Percentiles rank a stretch among this genome's conserved stretches.
Evolutionary conservation across 2,888 invertebrate genomes (phyloP).

Genomic region (Drosophila neotestacea): DNA sequence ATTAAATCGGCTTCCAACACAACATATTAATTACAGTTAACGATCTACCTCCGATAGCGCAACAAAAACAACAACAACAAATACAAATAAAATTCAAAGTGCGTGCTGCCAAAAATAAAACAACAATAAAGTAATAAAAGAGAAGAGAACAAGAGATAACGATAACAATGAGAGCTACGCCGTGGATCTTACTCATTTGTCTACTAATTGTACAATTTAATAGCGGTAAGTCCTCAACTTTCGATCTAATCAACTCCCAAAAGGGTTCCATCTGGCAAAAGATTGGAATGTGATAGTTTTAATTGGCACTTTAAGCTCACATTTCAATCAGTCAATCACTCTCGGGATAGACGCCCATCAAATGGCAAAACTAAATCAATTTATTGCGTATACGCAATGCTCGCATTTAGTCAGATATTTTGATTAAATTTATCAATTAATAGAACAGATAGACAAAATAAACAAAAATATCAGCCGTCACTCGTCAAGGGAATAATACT

Average conservation of each 20-base stretch:
- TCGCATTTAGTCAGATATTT: slow-evolving; percentile 1
- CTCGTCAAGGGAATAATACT: background rate
- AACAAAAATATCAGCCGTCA: background rate
- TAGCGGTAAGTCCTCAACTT: slow-evolving; percentile 55
- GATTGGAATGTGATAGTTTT: slow-evolving; percentile 31
- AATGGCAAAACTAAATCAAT: slow-evolving; percentile 5
- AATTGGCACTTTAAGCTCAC: slow-evolving; percentile 25
- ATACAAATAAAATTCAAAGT: slow-evolving; percentile 36
- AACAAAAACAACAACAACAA: slow-evolving; percentile 34
- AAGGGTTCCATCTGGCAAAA: background rate
- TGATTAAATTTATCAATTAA: slow-evolving; percentile 17
- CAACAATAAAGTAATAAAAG: slow-evolving; percentile 6
- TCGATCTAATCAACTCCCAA: background rate
- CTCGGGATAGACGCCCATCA: slow-evolving; percentile 26
- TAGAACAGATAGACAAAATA: slow-evolving; percentile 10
- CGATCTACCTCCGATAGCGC: slow-evolving; percentile 69
- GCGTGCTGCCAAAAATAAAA: slow-evolving; percentile 44
- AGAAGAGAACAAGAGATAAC: slow-evolving; percentile 15
- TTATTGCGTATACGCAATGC: slow-evolving; percentile 24
- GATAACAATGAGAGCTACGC: slow-evolving; percentile 60
- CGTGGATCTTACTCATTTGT: slow-evolving; percentile 56
- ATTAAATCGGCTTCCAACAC: slow-evolving; percentile 51
- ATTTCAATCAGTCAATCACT: background rate
- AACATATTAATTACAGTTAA: slow-evolving; percentile 79
- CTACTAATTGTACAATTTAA: slow-evolving; percentile 66